Evolutionary conservation across 2,888 invertebrate species (phyloP).

Genomic region (Entomobrya proxima): DNA sequence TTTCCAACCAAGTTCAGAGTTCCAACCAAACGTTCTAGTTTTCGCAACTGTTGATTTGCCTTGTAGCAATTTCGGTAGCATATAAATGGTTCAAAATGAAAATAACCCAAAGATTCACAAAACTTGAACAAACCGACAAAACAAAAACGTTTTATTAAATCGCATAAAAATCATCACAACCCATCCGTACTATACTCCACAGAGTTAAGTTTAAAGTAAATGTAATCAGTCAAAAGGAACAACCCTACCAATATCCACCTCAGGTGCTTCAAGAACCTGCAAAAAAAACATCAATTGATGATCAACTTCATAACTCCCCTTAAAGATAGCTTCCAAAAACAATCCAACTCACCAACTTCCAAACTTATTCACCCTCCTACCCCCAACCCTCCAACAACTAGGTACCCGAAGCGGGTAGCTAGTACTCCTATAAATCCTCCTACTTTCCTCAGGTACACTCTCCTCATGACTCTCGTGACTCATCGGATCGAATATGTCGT

Average conservation of each 20-base stretch:
- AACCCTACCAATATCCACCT: conserved; percentile 36
- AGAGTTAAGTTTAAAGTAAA: conserved; percentile 50
- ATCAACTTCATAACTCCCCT: background rate
- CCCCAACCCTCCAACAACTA: background rate
- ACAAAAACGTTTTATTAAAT: too few species aligned
- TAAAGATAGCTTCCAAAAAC: background rate
- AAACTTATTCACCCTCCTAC: background rate
- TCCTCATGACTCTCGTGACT: background rate
- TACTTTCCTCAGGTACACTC: background rate
- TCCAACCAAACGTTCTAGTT: too few species aligned
- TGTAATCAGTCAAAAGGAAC: conserved; percentile 47
- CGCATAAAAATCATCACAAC: too few species aligned
- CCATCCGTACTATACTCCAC: conserved; percentile 22
- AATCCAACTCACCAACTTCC: background rate
- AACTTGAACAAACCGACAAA: too few species aligned
- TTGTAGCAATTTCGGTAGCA: too few species aligned
- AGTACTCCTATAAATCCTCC: conserved; percentile 23
- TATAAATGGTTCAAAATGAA: too few species aligned
- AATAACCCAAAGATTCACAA: too few species aligned
- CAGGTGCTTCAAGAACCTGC: conserved; percentile 32
- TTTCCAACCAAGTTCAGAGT: too few species aligned
- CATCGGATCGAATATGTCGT: background rate
- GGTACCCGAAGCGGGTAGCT: conserved; percentile 1
- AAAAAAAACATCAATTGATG: background rate
- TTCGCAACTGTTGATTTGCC: too few species aligned